Percentiles rank a stretch among this genome's conserved stretches.
phyloP scores from a whole-genome alignment of 2,797 vertebrate species.

The Yasuhikotakia modesta region DNA sequence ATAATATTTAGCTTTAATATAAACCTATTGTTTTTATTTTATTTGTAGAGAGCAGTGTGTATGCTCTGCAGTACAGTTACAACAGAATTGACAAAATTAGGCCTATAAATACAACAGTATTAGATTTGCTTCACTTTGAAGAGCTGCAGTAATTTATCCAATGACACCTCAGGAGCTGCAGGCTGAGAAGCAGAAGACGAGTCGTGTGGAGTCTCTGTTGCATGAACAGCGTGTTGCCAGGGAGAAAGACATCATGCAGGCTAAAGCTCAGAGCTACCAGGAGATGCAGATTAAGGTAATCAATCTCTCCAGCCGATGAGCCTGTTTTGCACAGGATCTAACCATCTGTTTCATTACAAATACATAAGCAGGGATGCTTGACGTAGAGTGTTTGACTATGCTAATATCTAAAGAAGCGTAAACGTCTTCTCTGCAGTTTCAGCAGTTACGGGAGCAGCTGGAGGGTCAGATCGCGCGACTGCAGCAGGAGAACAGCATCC shows the following conservation, averaged over 20 bases:
- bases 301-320: not conserved
- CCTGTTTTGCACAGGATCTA: not conserved
- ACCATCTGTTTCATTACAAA: not conserved
- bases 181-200: slow-evolving; percentile 89
- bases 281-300: slow-evolving; percentile 94
- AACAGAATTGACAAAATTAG: not conserved
- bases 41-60: not conserved
- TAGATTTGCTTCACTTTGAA: slow-evolving; percentile 1
- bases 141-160: not conserved
- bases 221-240: slow-evolving; percentile 86
- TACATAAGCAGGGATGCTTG: not conserved
- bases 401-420: not conserved
- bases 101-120: not conserved
- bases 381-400: not conserved
- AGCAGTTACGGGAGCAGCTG: slow-evolving; percentile 92
- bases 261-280: slow-evolving; percentile 91
- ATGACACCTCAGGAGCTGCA: slow-evolving; percentile 83
- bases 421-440: slow-evolving; percentile 77
- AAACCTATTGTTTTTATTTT: not conserved
- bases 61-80: not conserved
- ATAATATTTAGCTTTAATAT: not conserved
- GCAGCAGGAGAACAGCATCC: slow-evolving; percentile 95
- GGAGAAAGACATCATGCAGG: slow-evolving; percentile 93
- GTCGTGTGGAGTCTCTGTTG: slow-evolving; percentile 83
- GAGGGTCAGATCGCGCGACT: slow-evolving; percentile 91